A percentile compares a stretch with the other conserved stretches of the same genome.
phyloP scores from a whole-genome alignment of 2,113 vertebrate genomes.

The Aramus guarauna region DNA sequence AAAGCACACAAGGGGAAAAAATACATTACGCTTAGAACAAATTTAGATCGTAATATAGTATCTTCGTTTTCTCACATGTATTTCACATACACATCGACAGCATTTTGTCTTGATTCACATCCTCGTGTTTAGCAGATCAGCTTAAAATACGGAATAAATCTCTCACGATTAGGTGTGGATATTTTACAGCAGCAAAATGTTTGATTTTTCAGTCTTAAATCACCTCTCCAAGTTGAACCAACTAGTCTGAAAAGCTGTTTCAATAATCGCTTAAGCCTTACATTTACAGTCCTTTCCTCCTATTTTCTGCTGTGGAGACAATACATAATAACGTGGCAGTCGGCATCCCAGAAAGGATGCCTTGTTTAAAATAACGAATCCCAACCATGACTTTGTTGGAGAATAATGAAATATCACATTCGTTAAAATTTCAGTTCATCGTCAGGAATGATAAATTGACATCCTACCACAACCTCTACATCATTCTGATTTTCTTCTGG shows the following conservation, averaged over 20 bases:
- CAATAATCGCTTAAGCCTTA: not conserved
- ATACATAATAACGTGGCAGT: slow-evolving; percentile 54
- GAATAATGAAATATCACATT: slow-evolving; percentile 1
- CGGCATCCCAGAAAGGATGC: not conserved
- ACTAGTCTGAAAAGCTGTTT: not conserved
- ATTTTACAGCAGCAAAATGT: not conserved
- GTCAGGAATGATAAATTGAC: slow-evolving; percentile 37
- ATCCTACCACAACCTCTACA: not conserved
- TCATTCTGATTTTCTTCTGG: slow-evolving; percentile 2
- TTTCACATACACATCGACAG: not conserved
- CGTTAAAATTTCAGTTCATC: slow-evolving; percentile 44
- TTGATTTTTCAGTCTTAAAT: not conserved
- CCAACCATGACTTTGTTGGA: not conserved
- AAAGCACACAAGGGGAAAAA: not conserved
- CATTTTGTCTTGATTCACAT: not conserved
- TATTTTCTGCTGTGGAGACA: slow-evolving; percentile 12
- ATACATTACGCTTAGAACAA: not conserved
- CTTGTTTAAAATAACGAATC: not conserved
- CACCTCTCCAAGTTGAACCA: not conserved
- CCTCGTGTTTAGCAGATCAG: not conserved
- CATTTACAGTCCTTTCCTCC: slow-evolving; percentile 23
- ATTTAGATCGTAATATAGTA: not conserved
- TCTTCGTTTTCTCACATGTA: not conserved
- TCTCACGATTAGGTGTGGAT: not conserved
- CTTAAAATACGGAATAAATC: not conserved